Conservation (phyloP, 2,888 invertebrate species). For the Cataglyphis livida region DNA sequence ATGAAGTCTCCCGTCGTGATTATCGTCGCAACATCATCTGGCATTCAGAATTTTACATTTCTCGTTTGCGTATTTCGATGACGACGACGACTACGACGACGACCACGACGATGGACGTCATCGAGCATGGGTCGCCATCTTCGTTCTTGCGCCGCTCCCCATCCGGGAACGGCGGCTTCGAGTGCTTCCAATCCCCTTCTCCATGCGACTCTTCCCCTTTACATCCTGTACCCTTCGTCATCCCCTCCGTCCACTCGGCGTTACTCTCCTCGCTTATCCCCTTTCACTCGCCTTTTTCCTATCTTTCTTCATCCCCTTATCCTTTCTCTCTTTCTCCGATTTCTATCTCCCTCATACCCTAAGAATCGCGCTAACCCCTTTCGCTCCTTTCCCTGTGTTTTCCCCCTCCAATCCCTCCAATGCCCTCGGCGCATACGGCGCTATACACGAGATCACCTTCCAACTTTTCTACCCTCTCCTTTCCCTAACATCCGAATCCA, state of each 20-base stretch:
- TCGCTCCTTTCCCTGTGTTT: slow-evolving; percentile 25
- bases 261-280: slow-evolving; percentile 27
- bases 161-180: slow-evolving; percentile 76
- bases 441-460: slow-evolving; percentile 34
- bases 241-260: slow-evolving; percentile 12
- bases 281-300: slow-evolving; percentile 22
- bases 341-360: slow-evolving; percentile 30
- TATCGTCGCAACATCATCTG: not conserved
- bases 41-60: not conserved
- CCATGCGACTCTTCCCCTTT: slow-evolving; percentile 59
- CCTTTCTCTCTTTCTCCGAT: not conserved
- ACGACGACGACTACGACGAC: slow-evolving; percentile 54
- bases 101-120: slow-evolving; percentile 68
- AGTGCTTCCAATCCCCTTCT: slow-evolving; percentile 72
- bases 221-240: slow-evolving; percentile 34
- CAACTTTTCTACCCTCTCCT: slow-evolving; percentile 25
- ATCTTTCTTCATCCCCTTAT: not conserved
- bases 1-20: not conserved
- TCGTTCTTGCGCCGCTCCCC: slow-evolving; percentile 81
- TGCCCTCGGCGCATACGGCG: slow-evolving; percentile 26
- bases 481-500: slow-evolving; percentile 19
- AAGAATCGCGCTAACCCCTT: slow-evolving; percentile 38
- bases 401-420: slow-evolving; percentile 3
- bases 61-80: not conserved
- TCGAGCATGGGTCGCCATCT: slow-evolving; percentile 80